Conservation (phyloP, 2,797 vertebrate genomes). For the Phylloscopus collybita region DNA sequence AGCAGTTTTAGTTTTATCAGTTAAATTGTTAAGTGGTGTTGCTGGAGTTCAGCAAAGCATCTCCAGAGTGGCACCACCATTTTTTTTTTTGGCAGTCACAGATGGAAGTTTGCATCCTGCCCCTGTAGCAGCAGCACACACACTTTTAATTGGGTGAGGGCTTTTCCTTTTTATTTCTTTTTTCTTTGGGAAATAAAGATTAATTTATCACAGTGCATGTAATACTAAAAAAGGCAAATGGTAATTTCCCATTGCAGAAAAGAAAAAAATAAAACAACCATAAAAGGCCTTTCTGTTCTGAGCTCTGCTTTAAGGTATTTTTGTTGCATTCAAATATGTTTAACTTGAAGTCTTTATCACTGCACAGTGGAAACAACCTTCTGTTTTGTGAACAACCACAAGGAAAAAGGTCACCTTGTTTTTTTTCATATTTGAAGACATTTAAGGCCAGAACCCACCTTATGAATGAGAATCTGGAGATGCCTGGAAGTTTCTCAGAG, state of each 20-base stretch:
- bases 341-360: not conserved
- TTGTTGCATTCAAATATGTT: not conserved
- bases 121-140: not conserved
- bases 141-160: not conserved
- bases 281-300: not conserved
- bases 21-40: not conserved
- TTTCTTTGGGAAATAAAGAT: not conserved
- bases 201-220: not conserved
- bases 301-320: not conserved
- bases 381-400: not conserved
- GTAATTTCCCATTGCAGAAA: not conserved
- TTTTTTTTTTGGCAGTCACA: not conserved
- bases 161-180: not conserved
- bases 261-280: not conserved
- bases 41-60: slow-evolving; percentile 33
- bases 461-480: not conserved
- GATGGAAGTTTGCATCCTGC: not conserved
- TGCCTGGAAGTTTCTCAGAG: not conserved
- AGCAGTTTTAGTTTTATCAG: not conserved
- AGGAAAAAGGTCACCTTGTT: not conserved
- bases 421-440: not conserved
- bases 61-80: not conserved
- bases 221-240: not conserved
- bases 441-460: not conserved
- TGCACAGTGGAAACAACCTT: not conserved